Base-by-base conservation (phyloP, 2,888 invertebrate species). In the Epinotia brunnichana region DNA sequence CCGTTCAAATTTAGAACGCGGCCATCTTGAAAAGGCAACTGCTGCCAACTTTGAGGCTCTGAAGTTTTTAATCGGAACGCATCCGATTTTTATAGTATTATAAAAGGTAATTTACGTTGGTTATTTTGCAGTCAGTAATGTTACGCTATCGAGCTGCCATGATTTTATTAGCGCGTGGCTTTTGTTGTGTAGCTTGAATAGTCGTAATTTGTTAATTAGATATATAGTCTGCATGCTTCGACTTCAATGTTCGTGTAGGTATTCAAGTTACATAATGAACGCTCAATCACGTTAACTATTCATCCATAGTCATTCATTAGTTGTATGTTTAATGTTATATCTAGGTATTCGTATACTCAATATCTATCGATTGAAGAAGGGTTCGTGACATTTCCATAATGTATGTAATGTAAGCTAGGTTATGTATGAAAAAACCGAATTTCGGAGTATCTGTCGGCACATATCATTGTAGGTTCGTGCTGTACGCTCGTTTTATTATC, bases 371-470 rank as follows among this genome's bases (percentile, higher is more conserved):
- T 72, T 75, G 82, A 84, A 83, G 86, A 86, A 90, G 88, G 91
- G 91, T 91, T 91, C 90, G 92, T 92, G 91, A 92, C 90, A 90
- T 89, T 92, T 92, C 91, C 91, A 91, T 41, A 44, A 21, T 60
- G 59, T 60, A 62, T 84, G 87, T 80, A 82, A 75, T 82, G 84
- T 86, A 83, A 83, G 83, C 81, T 87, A 88, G 83, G 79, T 80
- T 83, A 79, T 77, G 78, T 80, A 78, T 75, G 76, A 74, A 66
- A 41, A 77, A 79, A 81, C 79, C 82, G 82, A 84, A 82, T 83
- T 82, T 79, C 56, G 74, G 74, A 76, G 77, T 80, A 76, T 60
- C 76, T 76, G 79, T 80, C 79, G 81, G 83, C 89, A 88, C 91
- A 92, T 91, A 91, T 92, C 91, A 91, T 78, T 80, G 75, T 85